Evolutionary conservation across 2,888 invertebrate species (phyloP).

Genomic region (Ceraclea dissimilis): DNA sequence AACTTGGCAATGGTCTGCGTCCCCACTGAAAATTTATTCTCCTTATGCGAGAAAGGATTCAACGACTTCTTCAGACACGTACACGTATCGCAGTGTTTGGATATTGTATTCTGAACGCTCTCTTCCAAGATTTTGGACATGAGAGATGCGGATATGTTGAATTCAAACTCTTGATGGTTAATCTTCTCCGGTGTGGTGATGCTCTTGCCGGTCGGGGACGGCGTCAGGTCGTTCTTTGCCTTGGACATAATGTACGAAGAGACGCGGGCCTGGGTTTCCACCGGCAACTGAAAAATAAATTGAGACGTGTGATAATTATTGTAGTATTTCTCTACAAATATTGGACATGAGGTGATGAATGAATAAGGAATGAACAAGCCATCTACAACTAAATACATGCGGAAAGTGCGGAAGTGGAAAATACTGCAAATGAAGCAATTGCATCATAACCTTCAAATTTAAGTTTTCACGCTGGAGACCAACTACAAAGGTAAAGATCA

Average conservation of each 20-base stretch:
- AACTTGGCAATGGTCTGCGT: slow-evolving; percentile 53
- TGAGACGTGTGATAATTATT: too few relatives aligned
- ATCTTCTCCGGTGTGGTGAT: slow-evolving; percentile 39
- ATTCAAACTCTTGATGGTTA: slow-evolving; percentile 54
- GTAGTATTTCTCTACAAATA: too few relatives aligned
- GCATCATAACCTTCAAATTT: too few relatives aligned
- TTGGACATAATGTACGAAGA: slow-evolving; percentile 67
- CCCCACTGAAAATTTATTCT: slow-evolving; percentile 51
- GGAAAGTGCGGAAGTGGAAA: too few relatives aligned
- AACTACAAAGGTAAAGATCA: too few relatives aligned
- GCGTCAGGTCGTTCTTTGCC: slow-evolving; percentile 40
- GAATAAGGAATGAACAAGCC: too few relatives aligned
- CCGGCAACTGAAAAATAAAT: slow-evolving; percentile 66
- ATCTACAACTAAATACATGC: too few relatives aligned
- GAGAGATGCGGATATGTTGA: slow-evolving; percentile 76
- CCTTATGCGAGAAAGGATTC: slow-evolving; percentile 48
- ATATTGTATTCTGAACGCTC: slow-evolving; percentile 70
- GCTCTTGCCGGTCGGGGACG: slow-evolving; percentile 36
- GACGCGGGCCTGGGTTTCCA: slow-evolving; percentile 87
- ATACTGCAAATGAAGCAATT: too few relatives aligned
- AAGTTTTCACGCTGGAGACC: too few relatives aligned
- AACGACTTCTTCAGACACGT: slow-evolving; percentile 56
- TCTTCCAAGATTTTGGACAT: slow-evolving; percentile 90
- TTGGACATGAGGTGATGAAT: too few relatives aligned
- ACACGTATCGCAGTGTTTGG: slow-evolving; percentile 79